phyloP scores from a whole-genome alignment of 2,113 vertebrate species.

The Psilopsiagon aurifrons region DNA sequence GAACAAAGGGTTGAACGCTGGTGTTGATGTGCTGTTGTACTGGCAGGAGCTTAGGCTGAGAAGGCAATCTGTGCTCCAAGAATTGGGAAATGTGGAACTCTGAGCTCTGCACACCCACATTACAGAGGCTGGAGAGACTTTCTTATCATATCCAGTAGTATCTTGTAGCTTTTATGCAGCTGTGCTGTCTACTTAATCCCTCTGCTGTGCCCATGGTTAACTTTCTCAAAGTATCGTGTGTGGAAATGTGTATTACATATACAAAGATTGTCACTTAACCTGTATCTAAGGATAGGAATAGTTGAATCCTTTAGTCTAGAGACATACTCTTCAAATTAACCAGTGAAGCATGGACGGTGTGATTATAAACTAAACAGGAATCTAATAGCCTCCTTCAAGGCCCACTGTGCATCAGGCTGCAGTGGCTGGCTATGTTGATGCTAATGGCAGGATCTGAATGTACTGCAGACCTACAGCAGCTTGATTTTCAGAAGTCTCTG shows the following conservation, averaged over 20 bases:
- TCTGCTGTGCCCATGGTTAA: neutral
- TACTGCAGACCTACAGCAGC: neutral
- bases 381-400: neutral
- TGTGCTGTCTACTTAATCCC: neutral
- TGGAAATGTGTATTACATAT: neutral
- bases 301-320: neutral
- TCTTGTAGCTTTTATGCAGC: neutral
- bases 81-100: neutral
- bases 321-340: neutral
- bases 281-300: neutral
- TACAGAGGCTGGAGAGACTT: neutral
- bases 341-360: neutral
- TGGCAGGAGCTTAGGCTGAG: neutral
- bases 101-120: neutral
- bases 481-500: neutral
- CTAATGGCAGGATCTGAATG: neutral
- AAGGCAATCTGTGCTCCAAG: neutral
- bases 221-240: neutral
- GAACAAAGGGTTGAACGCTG: neutral
- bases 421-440: neutral
- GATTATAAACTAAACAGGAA: neutral
- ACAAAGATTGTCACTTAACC: neutral
- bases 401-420: neutral
- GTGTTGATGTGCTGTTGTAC: neutral
- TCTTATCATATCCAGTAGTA: neutral